Conservation (phyloP, 2,797 vertebrate genomes). For the Phoxinus dragarum region DNA sequence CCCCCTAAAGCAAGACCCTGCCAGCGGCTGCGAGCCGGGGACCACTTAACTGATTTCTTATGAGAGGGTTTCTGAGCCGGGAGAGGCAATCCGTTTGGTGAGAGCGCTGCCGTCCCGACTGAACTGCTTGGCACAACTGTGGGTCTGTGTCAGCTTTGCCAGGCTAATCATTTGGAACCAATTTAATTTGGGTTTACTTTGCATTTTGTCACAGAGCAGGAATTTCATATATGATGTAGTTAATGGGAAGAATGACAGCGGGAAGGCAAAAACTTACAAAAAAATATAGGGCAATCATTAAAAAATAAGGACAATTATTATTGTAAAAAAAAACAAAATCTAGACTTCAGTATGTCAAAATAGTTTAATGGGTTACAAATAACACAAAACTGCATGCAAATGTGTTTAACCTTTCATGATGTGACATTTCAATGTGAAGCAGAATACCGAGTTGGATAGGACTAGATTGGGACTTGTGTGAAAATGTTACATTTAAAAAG, state of each 20-base stretch:
- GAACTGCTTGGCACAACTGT: constrained; percentile 34
- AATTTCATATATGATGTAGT: constrained; percentile 36
- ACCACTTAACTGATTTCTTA: constrained; percentile 86
- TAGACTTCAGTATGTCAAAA: background rate
- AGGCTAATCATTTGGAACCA: constrained; percentile 52
- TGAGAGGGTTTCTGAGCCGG: constrained; percentile 66
- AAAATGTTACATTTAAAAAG: background rate
- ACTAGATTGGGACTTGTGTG: background rate
- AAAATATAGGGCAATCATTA: no score
- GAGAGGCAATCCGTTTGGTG: constrained; percentile 78
- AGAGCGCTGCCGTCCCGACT: constrained; percentile 63
- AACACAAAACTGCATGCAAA: background rate
- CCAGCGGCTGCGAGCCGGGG: constrained; percentile 73
- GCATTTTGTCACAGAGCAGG: constrained; percentile 34
- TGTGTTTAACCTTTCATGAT: constrained; percentile 1
- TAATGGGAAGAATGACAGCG: constrained; percentile 20
- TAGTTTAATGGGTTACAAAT: background rate
- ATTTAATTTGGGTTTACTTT: constrained; percentile 50
- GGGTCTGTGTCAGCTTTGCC: constrained; percentile 60
- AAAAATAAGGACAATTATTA: constrained; percentile 11
- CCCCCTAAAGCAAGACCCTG: constrained; percentile 61
- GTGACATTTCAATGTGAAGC: background rate
- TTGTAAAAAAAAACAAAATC: background rate
- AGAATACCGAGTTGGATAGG: background rate
- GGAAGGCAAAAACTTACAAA: constrained; percentile 2